These are phyloP conservation scores for Avahi laniger DNA, from an alignment of 2,797 vertebrate species.

Conservation along the genomic window DNA sequence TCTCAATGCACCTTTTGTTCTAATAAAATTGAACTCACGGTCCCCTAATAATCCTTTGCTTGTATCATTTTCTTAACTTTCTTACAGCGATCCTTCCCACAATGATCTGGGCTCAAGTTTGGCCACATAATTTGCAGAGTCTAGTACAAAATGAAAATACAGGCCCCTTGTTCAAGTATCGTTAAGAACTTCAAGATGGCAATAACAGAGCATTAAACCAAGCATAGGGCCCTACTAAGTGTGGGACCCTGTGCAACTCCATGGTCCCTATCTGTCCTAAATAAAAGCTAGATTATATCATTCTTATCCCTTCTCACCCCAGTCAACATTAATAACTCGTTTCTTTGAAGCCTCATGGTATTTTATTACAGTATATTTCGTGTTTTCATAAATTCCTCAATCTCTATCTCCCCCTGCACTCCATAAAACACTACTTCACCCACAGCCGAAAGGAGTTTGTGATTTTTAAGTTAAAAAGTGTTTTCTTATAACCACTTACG, in stretches of 20 bases:
- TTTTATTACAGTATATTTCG: neutral
- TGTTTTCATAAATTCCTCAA: neutral
- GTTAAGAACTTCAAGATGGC: neutral
- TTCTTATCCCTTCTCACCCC: neutral
- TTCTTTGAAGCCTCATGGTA: neutral
- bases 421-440: neutral
- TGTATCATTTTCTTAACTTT: neutral
- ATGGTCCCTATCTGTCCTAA: neutral
- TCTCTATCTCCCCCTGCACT: neutral
- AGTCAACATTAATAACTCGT: neutral
- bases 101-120: neutral
- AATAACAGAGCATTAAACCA: neutral
- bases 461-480: neutral
- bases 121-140: neutral
- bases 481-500: fast-evolving
- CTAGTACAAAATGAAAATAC: neutral
- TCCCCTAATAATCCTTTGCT: neutral
- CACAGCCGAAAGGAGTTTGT: neutral
- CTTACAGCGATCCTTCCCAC: neutral
- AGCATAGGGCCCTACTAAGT: neutral
- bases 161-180: neutral
- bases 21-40: neutral
- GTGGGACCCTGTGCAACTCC: neutral
- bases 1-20: neutral
- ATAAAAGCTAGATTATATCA: neutral